Percentiles rank a stretch among this genome's conserved stretches.
phyloP scores from a whole-genome alignment of 1,140 invertebrate species.

The Lethocerus indicus region DNA sequence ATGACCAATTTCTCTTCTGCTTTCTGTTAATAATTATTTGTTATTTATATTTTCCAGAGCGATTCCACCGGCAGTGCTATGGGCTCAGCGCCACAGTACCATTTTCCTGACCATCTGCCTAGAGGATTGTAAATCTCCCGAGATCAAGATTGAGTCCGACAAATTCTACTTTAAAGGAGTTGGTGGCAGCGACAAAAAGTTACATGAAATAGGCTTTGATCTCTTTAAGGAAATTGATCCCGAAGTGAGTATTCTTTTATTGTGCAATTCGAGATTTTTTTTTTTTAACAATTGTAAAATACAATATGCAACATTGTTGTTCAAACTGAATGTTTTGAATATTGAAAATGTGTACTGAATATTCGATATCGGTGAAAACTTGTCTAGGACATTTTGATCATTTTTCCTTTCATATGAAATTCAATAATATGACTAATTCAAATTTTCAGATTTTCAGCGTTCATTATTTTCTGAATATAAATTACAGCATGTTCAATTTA shows the following conservation, averaged over 20 bases:
- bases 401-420: no score
- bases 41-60: constrained; percentile 24
- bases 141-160: constrained; percentile 62
- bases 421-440: no score
- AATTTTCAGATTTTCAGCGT: no score
- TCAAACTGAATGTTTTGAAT: no score
- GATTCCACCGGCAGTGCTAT: constrained; percentile 65
- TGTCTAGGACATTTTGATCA: no score
- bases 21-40: no score
- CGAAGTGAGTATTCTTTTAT: constrained; percentile 40
- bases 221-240: constrained; percentile 67
- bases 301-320: no score
- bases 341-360: no score
- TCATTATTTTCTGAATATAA: no score
- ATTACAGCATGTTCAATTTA: no score
- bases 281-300: neutral
- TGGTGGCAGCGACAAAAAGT: constrained; percentile 68
- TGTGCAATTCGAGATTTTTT: neutral
- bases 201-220: constrained; percentile 69
- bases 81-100: constrained; percentile 71
- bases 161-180: constrained; percentile 69
- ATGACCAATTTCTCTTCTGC: no score
- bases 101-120: constrained; percentile 77
- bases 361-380: no score
- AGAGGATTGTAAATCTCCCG: constrained; percentile 75